A percentile compares a stretch with the other conserved stretches of the same genome.
Conservation (phyloP, 2,113 vertebrate species). For the Crotalus tigris region DNA sequence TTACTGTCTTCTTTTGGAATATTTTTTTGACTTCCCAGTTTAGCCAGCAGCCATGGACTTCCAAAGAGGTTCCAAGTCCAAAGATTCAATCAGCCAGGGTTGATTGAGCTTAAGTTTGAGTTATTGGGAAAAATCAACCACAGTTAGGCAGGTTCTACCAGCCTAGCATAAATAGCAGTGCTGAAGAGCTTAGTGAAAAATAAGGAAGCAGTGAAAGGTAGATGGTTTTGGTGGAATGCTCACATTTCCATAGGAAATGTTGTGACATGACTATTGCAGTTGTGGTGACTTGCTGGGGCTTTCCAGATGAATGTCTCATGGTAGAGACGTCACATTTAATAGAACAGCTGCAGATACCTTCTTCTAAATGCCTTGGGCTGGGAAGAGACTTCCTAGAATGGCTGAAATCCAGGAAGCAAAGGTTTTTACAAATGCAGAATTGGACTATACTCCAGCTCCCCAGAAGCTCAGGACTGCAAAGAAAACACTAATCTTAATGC, state of each 20-base stretch:
- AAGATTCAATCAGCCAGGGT: neutral
- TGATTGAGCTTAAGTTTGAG: neutral
- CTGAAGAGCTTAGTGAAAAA: neutral
- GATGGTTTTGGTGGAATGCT: fast-evolving
- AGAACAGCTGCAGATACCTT: neutral
- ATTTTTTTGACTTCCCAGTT: neutral
- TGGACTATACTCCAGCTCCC: neutral
- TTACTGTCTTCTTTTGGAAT: neutral
- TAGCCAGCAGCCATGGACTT: neutral
- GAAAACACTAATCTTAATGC: neutral
- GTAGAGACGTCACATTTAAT: neutral
- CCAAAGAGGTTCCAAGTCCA: neutral
- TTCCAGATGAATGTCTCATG: neutral
- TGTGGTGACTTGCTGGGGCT: neutral
- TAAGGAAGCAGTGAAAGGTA: neutral
- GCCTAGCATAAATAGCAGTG: neutral
- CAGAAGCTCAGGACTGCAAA: neutral
- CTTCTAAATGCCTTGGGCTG: neutral
- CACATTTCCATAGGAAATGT: neutral
- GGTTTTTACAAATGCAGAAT: neutral
- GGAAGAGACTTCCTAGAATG: neutral
- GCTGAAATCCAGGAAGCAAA: neutral
- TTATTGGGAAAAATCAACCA: neutral
- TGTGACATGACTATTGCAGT: neutral
- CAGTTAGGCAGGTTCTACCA: neutral